Base-by-base conservation (phyloP, 1,140 invertebrate species). In the Tetramorium simillimum region DNA sequence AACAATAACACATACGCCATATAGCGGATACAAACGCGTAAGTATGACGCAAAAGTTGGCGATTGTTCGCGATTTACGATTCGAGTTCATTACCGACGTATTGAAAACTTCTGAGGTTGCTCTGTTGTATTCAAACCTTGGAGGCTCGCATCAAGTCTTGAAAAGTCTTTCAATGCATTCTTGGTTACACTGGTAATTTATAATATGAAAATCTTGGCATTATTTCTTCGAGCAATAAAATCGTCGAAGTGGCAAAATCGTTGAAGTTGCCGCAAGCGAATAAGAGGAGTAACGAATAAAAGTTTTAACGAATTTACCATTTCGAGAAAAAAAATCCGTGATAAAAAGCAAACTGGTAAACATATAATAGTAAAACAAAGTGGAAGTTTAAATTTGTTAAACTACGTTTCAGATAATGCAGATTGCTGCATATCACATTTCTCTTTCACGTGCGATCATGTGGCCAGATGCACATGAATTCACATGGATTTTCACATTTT, bases 11-110 rank as follows among this genome's bases (percentile, higher is more conserved):
- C n/a, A 77, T 33, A 53, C 67, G 67, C n/a, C 24, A 28, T 28
- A 49, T 69, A 72, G 3, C 51, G 53, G 5, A 82, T 58, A 60
- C 18, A 33, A 37, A 43, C 24, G 33, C 6, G 21, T 51, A 18
- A 43, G 77, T 33, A 43, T n/a, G 18, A 72, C 78, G 53, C 18
- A 75, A 46, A 60, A 84, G 80, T 84, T 60, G 69, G 12, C 80
- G 56, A 62, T 84, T 49, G 69, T 84, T 73, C 40, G 69, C 40
- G 43, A 84, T 82, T 43, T 82, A 43, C 18, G 37, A 82, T 75
- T 81, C 53, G 24, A 73, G 40, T 73, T 75, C 56, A 62, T 24
- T 33, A 33, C 12, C 77, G 46, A 53, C 46, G 70, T 14, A 60
- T 84, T 75, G 69, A 60, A 75, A 84, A 84, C 56, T 75, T 62